Percentiles rank a stretch among this genome's conserved stretches.
phyloP scores from a whole-genome alignment of 37 sponge, comb jelly and placozoan species.

The Diacarnus erythraeanus region DNA sequence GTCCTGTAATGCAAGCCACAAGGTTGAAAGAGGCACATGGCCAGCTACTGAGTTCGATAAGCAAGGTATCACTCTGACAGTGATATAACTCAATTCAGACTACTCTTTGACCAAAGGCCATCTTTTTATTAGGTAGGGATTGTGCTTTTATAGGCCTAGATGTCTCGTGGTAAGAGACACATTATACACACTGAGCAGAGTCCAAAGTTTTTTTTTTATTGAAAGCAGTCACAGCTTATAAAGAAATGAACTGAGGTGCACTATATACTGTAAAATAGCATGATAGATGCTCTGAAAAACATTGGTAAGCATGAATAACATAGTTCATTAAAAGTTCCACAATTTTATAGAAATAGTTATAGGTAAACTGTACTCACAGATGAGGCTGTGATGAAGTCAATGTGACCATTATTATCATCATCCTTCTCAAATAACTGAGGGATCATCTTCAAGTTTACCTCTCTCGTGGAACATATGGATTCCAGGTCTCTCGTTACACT shows the following conservation, averaged over 20 bases:
- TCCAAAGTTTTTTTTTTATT: too few relatives aligned
- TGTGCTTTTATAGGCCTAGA: too few relatives aligned
- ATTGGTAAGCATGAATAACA: too few relatives aligned
- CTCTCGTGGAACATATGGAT: neutral
- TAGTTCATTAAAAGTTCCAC: too few relatives aligned
- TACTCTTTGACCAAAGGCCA: conserved; percentile 72
- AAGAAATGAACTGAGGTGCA: too few relatives aligned
- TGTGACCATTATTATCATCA: conserved; percentile 94
- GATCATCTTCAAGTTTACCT: conserved; percentile 36
- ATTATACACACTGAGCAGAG: too few relatives aligned
- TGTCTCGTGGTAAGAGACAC: too few relatives aligned
- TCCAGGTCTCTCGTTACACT: conserved; percentile 15
- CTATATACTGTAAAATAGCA: too few relatives aligned
- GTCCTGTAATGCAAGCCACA: conserved; percentile 32
- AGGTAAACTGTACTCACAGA: conserved; percentile 79
- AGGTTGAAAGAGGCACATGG: conserved; percentile 72
- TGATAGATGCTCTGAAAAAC: too few relatives aligned
- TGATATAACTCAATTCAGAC: conserved; percentile 94
- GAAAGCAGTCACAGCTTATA: too few relatives aligned
- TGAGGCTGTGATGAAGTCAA: conserved; percentile 97
- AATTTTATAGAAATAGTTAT: neutral
- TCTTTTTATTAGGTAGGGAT: too few relatives aligned
- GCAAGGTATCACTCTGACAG: conserved; percentile 57
- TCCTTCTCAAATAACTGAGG: conserved; percentile 90
- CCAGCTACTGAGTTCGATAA: conserved; percentile 75